Percentiles rank a stretch among this genome's conserved stretches.
Evolutionary conservation across 2,888 invertebrate species (phyloP).

Genomic region (Andrena trimmerana): DNA sequence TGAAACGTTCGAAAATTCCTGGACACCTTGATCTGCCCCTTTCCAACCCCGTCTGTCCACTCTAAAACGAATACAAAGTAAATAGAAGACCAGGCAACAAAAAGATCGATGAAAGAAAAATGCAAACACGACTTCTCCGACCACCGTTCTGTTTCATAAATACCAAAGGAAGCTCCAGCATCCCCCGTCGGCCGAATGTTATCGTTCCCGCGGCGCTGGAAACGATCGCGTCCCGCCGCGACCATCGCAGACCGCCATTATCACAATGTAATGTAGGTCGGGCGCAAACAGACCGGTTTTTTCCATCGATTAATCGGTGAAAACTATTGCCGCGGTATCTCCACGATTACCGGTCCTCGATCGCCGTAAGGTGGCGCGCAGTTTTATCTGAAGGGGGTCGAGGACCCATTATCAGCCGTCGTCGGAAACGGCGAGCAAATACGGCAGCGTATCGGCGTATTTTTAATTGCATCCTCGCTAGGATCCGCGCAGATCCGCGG

Average conservation of each 20-base stretch:
- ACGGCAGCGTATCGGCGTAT: slow-evolving; percentile 28
- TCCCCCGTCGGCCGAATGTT: slow-evolving; percentile 30
- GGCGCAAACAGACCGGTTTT: slow-evolving; percentile 81
- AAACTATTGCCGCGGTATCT: slow-evolving; percentile 78
- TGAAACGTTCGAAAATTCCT: slow-evolving; percentile 3
- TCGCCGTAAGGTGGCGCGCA: slow-evolving; percentile 59
- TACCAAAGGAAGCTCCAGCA: background rate
- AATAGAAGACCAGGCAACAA: background rate
- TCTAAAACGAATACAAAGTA: background rate
- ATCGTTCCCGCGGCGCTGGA: slow-evolving; percentile 32
- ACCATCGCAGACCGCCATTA: slow-evolving; percentile 76
- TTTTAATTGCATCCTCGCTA: background rate
- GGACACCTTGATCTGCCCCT: background rate
- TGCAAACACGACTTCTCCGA: background rate
- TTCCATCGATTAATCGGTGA: slow-evolving; percentile 83
- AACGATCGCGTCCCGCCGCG: slow-evolving; percentile 44
- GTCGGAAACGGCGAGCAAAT: slow-evolving; percentile 53
- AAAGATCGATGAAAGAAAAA: too few species aligned
- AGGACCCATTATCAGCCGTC: slow-evolving; percentile 76
- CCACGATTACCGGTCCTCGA: slow-evolving; percentile 55
- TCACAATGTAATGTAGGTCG: slow-evolving; percentile 84
- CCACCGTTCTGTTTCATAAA: background rate
- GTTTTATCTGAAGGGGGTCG: slow-evolving; percentile 75
- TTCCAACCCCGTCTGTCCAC: background rate
- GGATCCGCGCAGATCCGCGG: background rate